A percentile compares a stretch with the other conserved stretches of the same genome.
Conservation (phyloP, 2,888 invertebrate species). For the Drosophila fungiperda region DNA sequence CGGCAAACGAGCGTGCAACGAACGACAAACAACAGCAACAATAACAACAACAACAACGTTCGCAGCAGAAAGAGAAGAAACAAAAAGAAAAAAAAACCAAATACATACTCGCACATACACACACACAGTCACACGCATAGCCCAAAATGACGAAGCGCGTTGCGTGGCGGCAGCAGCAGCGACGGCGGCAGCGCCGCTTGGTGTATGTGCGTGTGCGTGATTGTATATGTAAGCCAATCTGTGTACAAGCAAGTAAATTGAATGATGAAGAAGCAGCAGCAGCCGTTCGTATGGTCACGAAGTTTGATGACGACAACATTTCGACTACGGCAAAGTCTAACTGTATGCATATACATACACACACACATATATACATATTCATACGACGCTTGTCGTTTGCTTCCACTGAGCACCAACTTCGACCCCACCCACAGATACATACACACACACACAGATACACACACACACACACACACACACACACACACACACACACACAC, state of each 20-base stretch:
- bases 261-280: conserved; percentile 57
- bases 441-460: not conserved
- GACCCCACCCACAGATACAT: conserved; percentile 45
- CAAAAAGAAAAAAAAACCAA: conserved; percentile 37
- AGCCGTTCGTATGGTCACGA: conserved; percentile 49
- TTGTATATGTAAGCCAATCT: conserved; percentile 55
- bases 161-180: conserved; percentile 53
- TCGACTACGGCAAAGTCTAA: conserved; percentile 66
- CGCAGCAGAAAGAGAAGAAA: conserved; percentile 27
- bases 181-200: conserved; percentile 41
- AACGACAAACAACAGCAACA: conserved; percentile 54
- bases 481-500: conserved; percentile 10
- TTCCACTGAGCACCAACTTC: conserved; percentile 13
- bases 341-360: conserved; percentile 32
- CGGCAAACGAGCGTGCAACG: conserved; percentile 68
- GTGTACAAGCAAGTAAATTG: conserved; percentile 66
- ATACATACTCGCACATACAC: conserved; percentile 45
- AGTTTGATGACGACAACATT: conserved; percentile 73
- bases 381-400: conserved; percentile 22
- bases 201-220: conserved; percentile 28
- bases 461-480: conserved; percentile 7
- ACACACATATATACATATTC: conserved; percentile 1
- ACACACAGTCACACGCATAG: conserved; percentile 51
- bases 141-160: conserved; percentile 62
- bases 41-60: conserved; percentile 33